Evolutionary conservation across 1,140 invertebrate species (phyloP).

Genomic region (Ladona fulva): DNA sequence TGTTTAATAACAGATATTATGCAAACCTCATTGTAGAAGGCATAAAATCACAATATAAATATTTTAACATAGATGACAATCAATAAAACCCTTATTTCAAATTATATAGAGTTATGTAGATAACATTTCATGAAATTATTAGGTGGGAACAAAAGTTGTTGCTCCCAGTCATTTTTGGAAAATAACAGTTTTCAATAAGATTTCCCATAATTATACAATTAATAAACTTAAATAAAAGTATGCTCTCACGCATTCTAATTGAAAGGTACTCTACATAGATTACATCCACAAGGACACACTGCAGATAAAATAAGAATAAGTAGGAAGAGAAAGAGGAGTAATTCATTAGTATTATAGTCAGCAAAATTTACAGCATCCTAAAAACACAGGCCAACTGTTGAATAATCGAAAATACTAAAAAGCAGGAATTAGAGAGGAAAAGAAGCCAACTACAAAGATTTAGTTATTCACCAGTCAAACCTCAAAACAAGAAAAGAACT

Average conservation of each 20-base stretch:
- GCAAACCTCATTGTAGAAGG: too few species aligned
- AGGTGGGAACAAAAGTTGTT: slow-evolving; percentile 31
- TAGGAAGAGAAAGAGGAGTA: background rate
- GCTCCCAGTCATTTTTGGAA: slow-evolving; percentile 29
- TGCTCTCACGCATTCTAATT: slow-evolving; percentile 30
- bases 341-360: background rate
- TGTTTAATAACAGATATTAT: too few species aligned
- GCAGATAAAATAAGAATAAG: background rate
- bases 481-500: too few species aligned
- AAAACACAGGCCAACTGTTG: background rate
- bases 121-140: background rate
- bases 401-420: background rate
- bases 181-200: too few species aligned
- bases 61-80: too few species aligned
- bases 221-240: too few species aligned
- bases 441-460: background rate
- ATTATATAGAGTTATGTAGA: background rate
- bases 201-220: too few species aligned
- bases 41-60: too few species aligned
- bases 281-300: background rate
- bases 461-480: background rate
- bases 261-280: background rate
- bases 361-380: background rate
- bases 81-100: too few species aligned
- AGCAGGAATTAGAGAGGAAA: background rate